Evolutionary conservation across 2,797 vertebrate species (phyloP).

Genomic region (Argyrosomus regius): DNA sequence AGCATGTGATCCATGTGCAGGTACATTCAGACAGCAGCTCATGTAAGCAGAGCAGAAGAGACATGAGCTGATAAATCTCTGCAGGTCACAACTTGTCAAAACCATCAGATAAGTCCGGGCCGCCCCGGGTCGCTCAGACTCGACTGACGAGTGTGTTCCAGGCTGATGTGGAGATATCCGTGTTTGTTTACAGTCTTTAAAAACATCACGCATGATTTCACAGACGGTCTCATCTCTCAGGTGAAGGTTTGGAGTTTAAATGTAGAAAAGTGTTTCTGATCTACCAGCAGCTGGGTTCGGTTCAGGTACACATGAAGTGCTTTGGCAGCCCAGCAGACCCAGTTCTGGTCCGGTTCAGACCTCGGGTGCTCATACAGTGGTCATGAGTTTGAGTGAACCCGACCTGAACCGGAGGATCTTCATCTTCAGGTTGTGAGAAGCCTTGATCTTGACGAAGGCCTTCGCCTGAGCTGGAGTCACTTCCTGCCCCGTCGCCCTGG

Average conservation of each 20-base stretch:
- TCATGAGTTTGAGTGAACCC: slow-evolving; percentile 96
- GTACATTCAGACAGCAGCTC: background rate
- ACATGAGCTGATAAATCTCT: background rate
- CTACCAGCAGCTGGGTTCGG: background rate
- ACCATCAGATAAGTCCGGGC: background rate
- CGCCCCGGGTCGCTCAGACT: background rate
- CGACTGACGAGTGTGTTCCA: background rate
- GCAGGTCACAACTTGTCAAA: background rate
- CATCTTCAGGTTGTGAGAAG: slow-evolving; percentile 96
- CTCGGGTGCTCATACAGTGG: slow-evolving; percentile 87
- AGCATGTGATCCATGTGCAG: background rate
- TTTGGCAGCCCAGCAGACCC: background rate
- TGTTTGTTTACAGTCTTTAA: too few relatives aligned
- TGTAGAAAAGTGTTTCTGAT: background rate
- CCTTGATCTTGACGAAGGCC: slow-evolving; percentile 95
- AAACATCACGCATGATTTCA: too few relatives aligned
- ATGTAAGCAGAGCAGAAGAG: background rate
- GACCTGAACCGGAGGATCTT: slow-evolving; percentile 95
- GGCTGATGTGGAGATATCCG: background rate
- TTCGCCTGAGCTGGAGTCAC: slow-evolving; percentile 86
- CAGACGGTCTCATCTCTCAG: too few relatives aligned
- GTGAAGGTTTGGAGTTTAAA: background rate
- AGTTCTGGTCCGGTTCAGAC: background rate
- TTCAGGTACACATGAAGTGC: background rate
- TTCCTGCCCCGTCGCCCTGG: slow-evolving; percentile 67